Evolutionary conservation across 2,888 invertebrate species (phyloP).

Genomic region (Mantis religiosa): DNA sequence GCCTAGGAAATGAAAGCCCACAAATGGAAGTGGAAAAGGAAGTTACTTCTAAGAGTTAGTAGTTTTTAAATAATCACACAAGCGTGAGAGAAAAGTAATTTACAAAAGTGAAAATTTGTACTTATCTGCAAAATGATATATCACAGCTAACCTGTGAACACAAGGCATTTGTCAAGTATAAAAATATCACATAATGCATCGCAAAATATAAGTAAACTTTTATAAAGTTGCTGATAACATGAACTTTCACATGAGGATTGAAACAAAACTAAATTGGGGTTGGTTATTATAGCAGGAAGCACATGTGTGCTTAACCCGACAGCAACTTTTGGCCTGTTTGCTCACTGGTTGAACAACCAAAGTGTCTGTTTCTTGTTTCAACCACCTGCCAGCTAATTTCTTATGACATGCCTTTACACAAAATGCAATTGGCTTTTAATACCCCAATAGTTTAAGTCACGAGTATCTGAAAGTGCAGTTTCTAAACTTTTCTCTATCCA

Average conservation of each 20-base stretch:
- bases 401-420: too few relatives aligned
- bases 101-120: not conserved
- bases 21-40: not conserved
- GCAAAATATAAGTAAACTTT: not conserved
- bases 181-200: not conserved
- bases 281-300: too few relatives aligned
- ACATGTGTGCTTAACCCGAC: too few relatives aligned
- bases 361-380: too few relatives aligned
- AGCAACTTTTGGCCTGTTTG: too few relatives aligned
- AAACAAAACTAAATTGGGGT: too few relatives aligned
- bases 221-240: not conserved
- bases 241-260: not conserved
- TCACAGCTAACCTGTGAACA: not conserved
- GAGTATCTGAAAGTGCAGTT: not conserved
- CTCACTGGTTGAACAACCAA: too few relatives aligned
- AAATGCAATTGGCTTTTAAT: too few relatives aligned
- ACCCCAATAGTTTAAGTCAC: too few relatives aligned
- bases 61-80: too few relatives aligned
- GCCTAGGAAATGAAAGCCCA: not conserved
- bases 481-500: not conserved
- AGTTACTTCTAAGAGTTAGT: too few relatives aligned
- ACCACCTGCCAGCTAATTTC: too few relatives aligned
- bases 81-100: not conserved
- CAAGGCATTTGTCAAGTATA: not conserved
- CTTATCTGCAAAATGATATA: not conserved